Conservation (phyloP, 1,140 invertebrate species). For the Drosophila sucinea region DNA sequence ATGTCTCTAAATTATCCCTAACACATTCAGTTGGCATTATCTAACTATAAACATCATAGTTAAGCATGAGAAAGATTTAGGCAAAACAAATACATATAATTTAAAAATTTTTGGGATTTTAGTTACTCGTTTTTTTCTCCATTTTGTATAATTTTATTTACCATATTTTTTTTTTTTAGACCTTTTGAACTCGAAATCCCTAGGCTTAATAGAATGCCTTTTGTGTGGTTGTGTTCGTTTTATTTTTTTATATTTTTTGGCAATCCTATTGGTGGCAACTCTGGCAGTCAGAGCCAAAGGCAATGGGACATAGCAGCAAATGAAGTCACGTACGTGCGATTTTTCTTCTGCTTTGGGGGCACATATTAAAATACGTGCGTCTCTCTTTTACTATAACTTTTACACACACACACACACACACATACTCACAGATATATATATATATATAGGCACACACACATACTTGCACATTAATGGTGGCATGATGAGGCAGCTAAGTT, state of each 20-base stretch:
- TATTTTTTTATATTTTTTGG: background rate
- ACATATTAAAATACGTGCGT: constrained; percentile 83
- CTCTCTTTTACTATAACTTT: constrained; percentile 78
- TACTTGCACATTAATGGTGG: constrained; percentile 68
- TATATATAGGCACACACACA: constrained; percentile 24
- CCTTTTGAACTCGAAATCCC: constrained; percentile 1
- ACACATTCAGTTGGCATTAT: too few species aligned
- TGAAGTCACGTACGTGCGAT: constrained; percentile 83
- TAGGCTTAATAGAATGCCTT: constrained; percentile 9
- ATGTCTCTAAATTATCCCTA: too few species aligned
- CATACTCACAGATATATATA: background rate
- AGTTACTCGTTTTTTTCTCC: background rate
- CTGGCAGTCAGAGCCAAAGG: constrained; percentile 47
- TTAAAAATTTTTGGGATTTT: background rate
- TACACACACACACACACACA: constrained; percentile 43
- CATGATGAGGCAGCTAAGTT: constrained; percentile 76
- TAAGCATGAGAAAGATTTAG: too few species aligned
- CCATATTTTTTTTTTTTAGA: background rate
- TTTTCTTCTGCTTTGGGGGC: constrained; percentile 82
- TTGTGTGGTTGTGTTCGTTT: background rate
- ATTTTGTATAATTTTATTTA: constrained; percentile 10
- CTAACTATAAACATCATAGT: too few species aligned
- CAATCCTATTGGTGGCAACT: constrained; percentile 22
- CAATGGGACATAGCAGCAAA: constrained; percentile 74
- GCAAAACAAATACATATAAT: background rate